Evolutionary conservation across 1,140 invertebrate species (phyloP), one percentile per base, ranked within the genome.

Genomic region (Penaeus japonicus): DNA sequence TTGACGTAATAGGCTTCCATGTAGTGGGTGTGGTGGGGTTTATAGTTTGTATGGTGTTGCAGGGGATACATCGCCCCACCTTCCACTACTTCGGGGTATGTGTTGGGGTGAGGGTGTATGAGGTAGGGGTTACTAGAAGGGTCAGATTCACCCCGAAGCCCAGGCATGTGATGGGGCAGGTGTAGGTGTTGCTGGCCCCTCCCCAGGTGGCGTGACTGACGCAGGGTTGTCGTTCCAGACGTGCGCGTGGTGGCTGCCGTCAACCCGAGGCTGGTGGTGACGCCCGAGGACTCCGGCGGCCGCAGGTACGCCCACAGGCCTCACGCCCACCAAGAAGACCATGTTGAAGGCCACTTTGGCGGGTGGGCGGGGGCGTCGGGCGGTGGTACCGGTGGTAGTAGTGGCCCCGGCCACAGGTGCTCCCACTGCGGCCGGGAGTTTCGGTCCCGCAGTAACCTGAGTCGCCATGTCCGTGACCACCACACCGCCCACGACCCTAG

Each of bases 391-490:
- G 75, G 47, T 20, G 53, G 79, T 70, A 32, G 85, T 27, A 55
- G 53, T 15, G 57, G 75, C 39, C n/a, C 55, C 22, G 89, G 89
- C 73, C 87, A 90, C 65, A 30, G 62, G 4, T 90, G 89, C 39
- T 57, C 55, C 18, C 85, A 90, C 78, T 90, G 89, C 75, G 87
- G 75, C 53, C 86, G 85, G 82, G 86, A 88, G 65, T 90, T 88
- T 83, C 59, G 84, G 22, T 87, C 89, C 10, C 86, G 89, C 27
- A 88, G 89, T 81, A 90, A 90, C 86, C 83, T 90, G 62, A 90
- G 89, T 32, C 85, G 89, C 39, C 89, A 90, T 86, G 87, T 90
- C 20, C 85, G 89, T 15, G 89, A 90, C 78, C 85, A 87, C 86
- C 89, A 90, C 87, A 90, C 84, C 10, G 47, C 70, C 22, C 78